Evolutionary conservation across 2,797 vertebrate species (phyloP), one percentile per base, ranked within the genome.

Genomic region (Phoxinus dragarum): DNA sequence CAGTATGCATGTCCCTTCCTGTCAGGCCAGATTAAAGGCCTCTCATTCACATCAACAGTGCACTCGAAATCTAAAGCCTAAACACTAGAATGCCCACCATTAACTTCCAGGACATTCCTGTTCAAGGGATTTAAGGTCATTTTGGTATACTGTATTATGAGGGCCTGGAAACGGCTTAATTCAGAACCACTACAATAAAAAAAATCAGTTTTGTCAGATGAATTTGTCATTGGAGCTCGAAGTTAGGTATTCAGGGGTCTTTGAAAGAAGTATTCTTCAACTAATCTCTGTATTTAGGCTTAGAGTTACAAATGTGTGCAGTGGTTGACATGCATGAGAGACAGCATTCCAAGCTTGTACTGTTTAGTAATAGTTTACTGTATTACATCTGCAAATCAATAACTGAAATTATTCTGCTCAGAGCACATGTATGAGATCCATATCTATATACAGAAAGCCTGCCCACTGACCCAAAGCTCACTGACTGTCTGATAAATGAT

Each of bases 1-100:
- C 88, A 85, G 90, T 88, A 82, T 89, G 90, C 90, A 84, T 89
- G 88, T 90, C 86, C 79, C 82, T 90, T 80, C 91, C 88, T 88
- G 91, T 88, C 86, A 36, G 5, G 74, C 68, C 88, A 93, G 92
- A 95, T 94, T 94, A 94, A 88, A 90, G 90, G 89, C 88, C 91
- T 90, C 86, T 77, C 85, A 89, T 89, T 89, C 90, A 86, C 91
- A 91, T 88, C 92, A 85, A 34, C 14, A 75, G 91, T 87, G 92
- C 90, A 93, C 91, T 94, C 91, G 88, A 75, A 84, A 89, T 86
- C 80, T 88, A 71, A 90, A 91, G 88, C 78, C 68, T 6, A 56
- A 85, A 82, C 80, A 86, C 69, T 86, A 68, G 40, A 52, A 84
- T 47, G 66, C 47, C 91, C 89, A 90, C 92, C 91, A 93, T 93